Evolutionary conservation across 1,140 invertebrate species (phyloP).

Genomic region (Microplitis mediator): DNA sequence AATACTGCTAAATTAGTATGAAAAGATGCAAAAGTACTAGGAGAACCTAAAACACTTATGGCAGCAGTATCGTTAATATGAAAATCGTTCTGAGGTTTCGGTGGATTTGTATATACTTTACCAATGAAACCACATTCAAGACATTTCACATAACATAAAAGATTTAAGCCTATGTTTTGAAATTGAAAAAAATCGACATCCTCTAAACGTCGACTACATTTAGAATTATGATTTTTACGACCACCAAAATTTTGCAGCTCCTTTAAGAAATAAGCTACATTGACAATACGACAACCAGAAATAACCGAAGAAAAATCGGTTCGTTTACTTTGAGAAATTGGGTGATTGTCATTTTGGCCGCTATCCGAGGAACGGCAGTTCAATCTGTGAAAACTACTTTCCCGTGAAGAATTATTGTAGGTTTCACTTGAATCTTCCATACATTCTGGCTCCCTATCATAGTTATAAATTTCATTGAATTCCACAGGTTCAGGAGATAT

Average conservation of each 20-base stretch:
- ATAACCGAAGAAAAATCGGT: background rate
- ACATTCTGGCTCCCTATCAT: too few relatives aligned
- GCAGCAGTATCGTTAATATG: constrained; percentile 27
- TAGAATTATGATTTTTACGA: background rate
- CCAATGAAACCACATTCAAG: constrained; percentile 7
- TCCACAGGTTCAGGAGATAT: too few relatives aligned
- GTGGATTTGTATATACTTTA: constrained; percentile 11
- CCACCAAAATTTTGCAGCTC: background rate
- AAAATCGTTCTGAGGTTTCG: background rate
- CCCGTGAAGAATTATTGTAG: too few relatives aligned
- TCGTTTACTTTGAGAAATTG: too few relatives aligned
- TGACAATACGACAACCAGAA: constrained; percentile 23
- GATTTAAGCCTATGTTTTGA: constrained; percentile 13
- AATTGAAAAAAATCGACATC: constrained; percentile 9
- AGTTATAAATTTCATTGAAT: too few relatives aligned
- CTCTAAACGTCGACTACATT: background rate
- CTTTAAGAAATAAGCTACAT: constrained; percentile 27
- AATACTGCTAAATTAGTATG: constrained; percentile 18
- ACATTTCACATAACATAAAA: constrained; percentile 18
- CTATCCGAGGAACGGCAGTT: too few relatives aligned
- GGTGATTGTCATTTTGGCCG: too few relatives aligned
- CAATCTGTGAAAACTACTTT: too few relatives aligned
- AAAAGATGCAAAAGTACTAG: constrained; percentile 11
- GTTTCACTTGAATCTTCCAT: too few relatives aligned
- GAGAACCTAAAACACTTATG: constrained; percentile 19